Evolutionary conservation across 2,797 vertebrate species (phyloP).

Genomic region (Ctenochaetus hawaiiensis): DNA sequence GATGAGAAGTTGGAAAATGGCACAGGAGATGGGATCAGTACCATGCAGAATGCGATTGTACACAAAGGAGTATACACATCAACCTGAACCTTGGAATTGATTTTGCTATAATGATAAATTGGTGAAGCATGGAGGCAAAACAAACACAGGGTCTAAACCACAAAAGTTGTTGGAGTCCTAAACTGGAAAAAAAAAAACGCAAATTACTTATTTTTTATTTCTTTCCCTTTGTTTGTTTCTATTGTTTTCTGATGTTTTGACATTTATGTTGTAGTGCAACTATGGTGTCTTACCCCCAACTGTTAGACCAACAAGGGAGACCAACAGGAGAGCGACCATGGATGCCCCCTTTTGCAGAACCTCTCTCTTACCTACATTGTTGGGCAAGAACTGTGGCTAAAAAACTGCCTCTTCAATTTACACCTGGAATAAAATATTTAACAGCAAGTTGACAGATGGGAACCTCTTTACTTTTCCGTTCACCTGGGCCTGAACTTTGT

Average conservation of each 20-base stretch:
- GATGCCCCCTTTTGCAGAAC: neutral
- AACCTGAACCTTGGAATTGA: slow-evolving; percentile 25
- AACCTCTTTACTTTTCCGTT: slow-evolving; percentile 59
- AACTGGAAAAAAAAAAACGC: slow-evolving; percentile 26
- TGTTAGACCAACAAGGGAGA: slow-evolving; percentile 18
- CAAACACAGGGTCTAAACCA: slow-evolving; percentile 29
- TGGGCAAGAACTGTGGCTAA: slow-evolving; percentile 2
- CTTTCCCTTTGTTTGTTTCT: slow-evolving; percentile 23
- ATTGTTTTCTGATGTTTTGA: slow-evolving; percentile 42
- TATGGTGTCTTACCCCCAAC: slow-evolving; percentile 22
- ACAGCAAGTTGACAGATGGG: slow-evolving; percentile 48
- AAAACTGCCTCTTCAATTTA: slow-evolving; percentile 25
- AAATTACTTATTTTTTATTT: slow-evolving; percentile 29
- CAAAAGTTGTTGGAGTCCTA: slow-evolving; percentile 32
- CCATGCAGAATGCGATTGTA: slow-evolving; percentile 21
- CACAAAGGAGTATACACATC: slow-evolving; percentile 32
- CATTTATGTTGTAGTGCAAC: slow-evolving; percentile 29
- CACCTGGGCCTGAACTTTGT: slow-evolving; percentile 74
- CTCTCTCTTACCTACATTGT: slow-evolving; percentile 26
- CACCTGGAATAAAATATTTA: slow-evolving; percentile 48
- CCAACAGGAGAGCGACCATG: neutral
- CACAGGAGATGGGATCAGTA: slow-evolving; percentile 19
- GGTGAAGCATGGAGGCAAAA: slow-evolving; percentile 29
- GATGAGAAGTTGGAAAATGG: slow-evolving; percentile 21
- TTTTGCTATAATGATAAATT: slow-evolving; percentile 41